phyloP scores from a whole-genome alignment of 2,797 vertebrate genomes.

The Myoxocephalus aenaeus region DNA sequence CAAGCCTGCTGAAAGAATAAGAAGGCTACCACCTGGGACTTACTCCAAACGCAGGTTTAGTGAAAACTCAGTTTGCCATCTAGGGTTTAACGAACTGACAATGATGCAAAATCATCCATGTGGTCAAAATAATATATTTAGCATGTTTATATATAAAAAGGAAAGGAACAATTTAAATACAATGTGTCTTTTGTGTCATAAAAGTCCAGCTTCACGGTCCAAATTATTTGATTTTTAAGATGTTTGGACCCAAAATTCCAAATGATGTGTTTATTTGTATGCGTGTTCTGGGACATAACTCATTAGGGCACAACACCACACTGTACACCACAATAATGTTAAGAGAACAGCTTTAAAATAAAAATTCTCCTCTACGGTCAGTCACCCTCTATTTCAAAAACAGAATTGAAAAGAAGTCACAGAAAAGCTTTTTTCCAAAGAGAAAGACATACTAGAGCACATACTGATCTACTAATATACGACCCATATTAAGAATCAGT shows the following conservation, averaged over 20 bases:
- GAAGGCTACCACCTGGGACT: not conserved
- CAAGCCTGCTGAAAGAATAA: not conserved
- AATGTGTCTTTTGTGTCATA: not conserved
- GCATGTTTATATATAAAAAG: conserved; percentile 2
- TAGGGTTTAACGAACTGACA: no score
- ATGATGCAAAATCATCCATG: not conserved
- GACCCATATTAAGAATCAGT: not conserved
- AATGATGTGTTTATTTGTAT: not conserved
- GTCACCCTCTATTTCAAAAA: not conserved
- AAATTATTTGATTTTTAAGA: not conserved
- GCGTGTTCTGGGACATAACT: not conserved
- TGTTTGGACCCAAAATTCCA: not conserved
- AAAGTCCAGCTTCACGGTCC: no score
- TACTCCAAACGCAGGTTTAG: not conserved
- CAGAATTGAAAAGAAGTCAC: not conserved
- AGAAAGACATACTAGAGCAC: not conserved
- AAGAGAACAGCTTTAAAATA: not conserved
- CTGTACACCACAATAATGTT: not conserved
- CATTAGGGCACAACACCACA: not conserved
- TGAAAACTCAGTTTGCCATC: not conserved
- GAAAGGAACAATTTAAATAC: not conserved
- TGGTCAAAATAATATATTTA: not conserved
- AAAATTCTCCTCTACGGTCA: not conserved
- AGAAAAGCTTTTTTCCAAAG: not conserved
- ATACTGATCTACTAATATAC: not conserved